Percentiles rank a stretch among this genome's conserved stretches.
Conservation (phyloP, 1,140 invertebrate species). For the Lucilia cuprina region DNA sequence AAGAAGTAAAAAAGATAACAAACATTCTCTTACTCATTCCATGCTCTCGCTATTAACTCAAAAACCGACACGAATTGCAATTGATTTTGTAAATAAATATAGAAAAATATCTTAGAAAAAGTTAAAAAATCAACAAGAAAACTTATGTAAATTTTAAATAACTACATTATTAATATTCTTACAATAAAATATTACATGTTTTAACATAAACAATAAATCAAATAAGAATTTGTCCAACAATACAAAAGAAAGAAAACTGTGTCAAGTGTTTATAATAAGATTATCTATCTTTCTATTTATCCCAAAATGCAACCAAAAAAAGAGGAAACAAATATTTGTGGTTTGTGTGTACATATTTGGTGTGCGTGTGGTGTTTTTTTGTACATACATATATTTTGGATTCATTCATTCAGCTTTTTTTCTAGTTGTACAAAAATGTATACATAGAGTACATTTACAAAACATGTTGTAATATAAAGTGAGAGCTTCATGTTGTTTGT, state of each 20-base stretch:
- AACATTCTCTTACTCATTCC: neutral
- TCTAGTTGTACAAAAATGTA: neutral
- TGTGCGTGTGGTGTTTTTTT: neutral
- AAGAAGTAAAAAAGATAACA: neutral
- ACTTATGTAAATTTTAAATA: neutral
- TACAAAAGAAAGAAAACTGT: neutral
- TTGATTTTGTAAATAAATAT: slow-evolving; percentile 5
- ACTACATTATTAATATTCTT: no score
- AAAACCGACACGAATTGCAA: slow-evolving; percentile 20
- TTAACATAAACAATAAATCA: neutral
- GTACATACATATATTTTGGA: neutral
- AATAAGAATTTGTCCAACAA: neutral
- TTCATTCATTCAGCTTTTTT: neutral
- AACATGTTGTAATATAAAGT: no score
- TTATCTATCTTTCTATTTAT: neutral
- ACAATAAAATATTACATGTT: no score
- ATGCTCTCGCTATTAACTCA: neutral
- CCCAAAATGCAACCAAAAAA: no score
- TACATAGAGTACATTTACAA: no score
- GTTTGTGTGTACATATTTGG: neutral
- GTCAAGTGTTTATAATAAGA: slow-evolving; percentile 12
- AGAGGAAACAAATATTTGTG: no score
- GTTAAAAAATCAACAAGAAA: neutral
- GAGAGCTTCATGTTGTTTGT: no score
- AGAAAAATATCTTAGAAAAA: neutral